Conservation (phyloP, 2,888 invertebrate genomes). For the Cepaea hortensis region DNA sequence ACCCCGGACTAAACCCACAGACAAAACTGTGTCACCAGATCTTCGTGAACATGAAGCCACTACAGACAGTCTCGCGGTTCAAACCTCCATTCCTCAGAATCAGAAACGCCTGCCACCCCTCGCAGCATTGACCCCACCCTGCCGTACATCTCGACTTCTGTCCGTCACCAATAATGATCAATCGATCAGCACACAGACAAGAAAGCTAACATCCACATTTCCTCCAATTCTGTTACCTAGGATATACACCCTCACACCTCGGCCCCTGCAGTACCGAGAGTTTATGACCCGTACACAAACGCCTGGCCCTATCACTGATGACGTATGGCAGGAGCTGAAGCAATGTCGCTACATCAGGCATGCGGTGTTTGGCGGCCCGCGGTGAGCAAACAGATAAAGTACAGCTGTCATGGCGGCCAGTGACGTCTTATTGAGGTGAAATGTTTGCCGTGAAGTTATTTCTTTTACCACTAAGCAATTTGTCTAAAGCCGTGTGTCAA, state of each 20-base stretch:
- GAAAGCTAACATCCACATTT: slow-evolving; percentile 56
- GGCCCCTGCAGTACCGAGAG: slow-evolving; percentile 58
- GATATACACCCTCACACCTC: slow-evolving; percentile 57
- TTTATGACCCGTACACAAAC: slow-evolving; percentile 56
- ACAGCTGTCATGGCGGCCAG: too few relatives aligned
- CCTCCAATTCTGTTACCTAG: slow-evolving; percentile 64
- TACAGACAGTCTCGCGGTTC: too few relatives aligned
- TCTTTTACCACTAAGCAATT: too few relatives aligned
- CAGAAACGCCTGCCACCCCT: not conserved
- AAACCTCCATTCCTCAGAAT: not conserved
- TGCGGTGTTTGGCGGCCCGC: slow-evolving; percentile 4
- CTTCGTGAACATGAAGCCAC: too few relatives aligned
- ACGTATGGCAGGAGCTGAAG: slow-evolving; percentile 65
- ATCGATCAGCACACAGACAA: not conserved
- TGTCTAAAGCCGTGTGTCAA: too few relatives aligned
- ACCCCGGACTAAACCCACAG: too few relatives aligned
- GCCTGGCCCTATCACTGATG: slow-evolving; percentile 55
- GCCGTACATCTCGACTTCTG: not conserved
- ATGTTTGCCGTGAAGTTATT: too few relatives aligned
- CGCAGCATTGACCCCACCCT: not conserved
- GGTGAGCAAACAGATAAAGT: too few relatives aligned
- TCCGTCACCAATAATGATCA: not conserved
- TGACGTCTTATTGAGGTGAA: too few relatives aligned
- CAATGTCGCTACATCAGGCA: slow-evolving; percentile 65
- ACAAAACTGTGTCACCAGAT: too few relatives aligned